Base-by-base conservation (phyloP, 1,140 invertebrate species). In the Hyles vespertilio region DNA sequence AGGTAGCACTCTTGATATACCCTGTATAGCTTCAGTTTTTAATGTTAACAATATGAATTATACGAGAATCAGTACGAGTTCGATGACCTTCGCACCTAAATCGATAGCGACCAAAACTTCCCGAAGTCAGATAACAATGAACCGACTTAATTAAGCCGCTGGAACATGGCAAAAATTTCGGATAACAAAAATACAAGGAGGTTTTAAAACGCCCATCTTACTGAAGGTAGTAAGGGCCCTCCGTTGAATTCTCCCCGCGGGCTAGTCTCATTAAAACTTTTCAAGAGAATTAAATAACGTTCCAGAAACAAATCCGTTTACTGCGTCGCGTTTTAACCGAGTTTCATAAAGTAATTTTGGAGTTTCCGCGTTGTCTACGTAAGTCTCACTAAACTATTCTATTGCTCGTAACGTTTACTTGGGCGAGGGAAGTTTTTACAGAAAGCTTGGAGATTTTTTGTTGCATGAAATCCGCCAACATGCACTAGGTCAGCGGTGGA, bases 191-290 rank as follows among this genome's bases (percentile, higher is more conserved):
- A 22, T 11, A n/a, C 47, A 22, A 12, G 22, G 6, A 22, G 22
- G n/a, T 48, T 48, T 48, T n/a, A 11, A 48, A 48, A 40, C n/a
- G 10, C 40, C 40, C 36, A 7, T 11, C 33, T 10, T 44, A 11
- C 36, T 12, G 22, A 9, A 36, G 4, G 43, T 11, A 44, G 32
- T 43, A 45, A 22, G 36, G 47, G 9, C 36, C n/a, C 10, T 44
- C 22, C 52, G 51, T 12, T 10, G 40, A 44, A 10, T 44, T 22
- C 32, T 51, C 52, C 4, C 12, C 8, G 11, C 22, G 52, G 22
- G n/a, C 59, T 52, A 56, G 47, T 54, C 63, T 68, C 66, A 68
- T 68, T 68, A 68, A 68, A 68, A 68, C 59, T 68, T 68, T 59
- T 47, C 57, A 56, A 59, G 54, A 57, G 62, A 68, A 68, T 68